Base-by-base conservation (phyloP, 2,888 invertebrate genomes). In the Autographa gamma region DNA sequence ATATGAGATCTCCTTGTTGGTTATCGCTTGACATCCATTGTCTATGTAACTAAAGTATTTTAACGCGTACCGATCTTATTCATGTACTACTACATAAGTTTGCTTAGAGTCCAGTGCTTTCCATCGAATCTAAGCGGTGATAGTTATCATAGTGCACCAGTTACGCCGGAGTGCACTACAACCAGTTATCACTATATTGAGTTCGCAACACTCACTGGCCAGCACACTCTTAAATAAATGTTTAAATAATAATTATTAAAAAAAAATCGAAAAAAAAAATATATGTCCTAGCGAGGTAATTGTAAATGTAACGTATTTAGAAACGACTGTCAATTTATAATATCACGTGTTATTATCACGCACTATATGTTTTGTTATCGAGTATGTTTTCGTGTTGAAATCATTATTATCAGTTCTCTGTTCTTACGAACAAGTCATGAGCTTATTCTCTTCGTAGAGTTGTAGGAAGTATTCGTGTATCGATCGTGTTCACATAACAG, bases 381-480 rank as follows among this genome's bases (percentile, higher is more conserved):
- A 66, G 54, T 52, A 5, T 25, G 13, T 7, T 58, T 76, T 79
- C 60, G 59, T 67, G 66, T 67, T 66, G 18, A 62, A 75, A 61
- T 38, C 18, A 66, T 61, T 63, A 60, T 34, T n/a, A 72, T 61
- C 66, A 62, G 25, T 61, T 73, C 38, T 70, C 66, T 74, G 65
- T 67, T 48, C 76, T 73, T 72, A 76, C 34, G 63, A 68, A 69
- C 1, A 59, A 77, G 80, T 71, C 73, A 78, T 85, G 87, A 88
- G 88, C 84, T 88, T 87, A 85, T 69, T 83, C 83, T 85, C 84
- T 77, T 83, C 83, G 78, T 81, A 73, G 65, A 74, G 68, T 63
- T 73, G 68, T 63, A 64, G 58, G 60, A 38, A 38, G 41, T 64
- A 56, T 61, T 66, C 63, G 25, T 66, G 52, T 59, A 38, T 11